phyloP scores from a whole-genome alignment of 1,140 invertebrate species.

The Trichoplusia ni region DNA sequence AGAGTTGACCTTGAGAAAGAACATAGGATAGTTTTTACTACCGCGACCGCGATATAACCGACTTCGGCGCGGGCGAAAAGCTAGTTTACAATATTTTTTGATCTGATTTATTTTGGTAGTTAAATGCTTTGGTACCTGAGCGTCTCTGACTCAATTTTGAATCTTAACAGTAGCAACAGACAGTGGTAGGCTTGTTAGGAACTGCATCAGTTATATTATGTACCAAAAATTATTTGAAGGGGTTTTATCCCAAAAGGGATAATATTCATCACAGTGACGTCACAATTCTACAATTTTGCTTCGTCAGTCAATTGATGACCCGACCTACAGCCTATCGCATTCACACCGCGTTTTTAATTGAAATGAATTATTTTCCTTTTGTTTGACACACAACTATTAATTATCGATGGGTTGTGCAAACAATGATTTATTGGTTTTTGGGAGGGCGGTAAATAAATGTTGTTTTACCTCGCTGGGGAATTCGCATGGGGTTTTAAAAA shows the following conservation, averaged over 20 bases:
- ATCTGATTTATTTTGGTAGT: too few relatives aligned
- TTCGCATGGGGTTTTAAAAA: background rate
- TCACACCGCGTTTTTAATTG: background rate
- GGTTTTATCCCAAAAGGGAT: background rate
- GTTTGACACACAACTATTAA: background rate
- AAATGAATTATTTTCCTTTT: conserved; percentile 1
- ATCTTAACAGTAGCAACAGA: too few relatives aligned
- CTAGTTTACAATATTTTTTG: too few relatives aligned
- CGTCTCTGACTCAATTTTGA: too few relatives aligned
- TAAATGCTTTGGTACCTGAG: too few relatives aligned
- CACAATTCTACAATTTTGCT: background rate
- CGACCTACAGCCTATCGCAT: background rate
- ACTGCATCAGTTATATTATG: background rate
- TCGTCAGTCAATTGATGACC: conserved; percentile 1
- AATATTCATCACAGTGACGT: background rate
- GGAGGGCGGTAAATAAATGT: background rate
- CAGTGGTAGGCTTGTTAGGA: background rate
- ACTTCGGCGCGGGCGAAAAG: too few relatives aligned
- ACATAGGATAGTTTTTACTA: too few relatives aligned
- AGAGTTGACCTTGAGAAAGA: too few relatives aligned
- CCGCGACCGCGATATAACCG: too few relatives aligned
- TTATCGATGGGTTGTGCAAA: background rate
- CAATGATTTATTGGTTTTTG: background rate
- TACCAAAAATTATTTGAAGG: background rate
- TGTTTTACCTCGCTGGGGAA: background rate